Evolutionary conservation across 2,797 vertebrate genomes (phyloP).

Genomic region (Lemur catta): DNA sequence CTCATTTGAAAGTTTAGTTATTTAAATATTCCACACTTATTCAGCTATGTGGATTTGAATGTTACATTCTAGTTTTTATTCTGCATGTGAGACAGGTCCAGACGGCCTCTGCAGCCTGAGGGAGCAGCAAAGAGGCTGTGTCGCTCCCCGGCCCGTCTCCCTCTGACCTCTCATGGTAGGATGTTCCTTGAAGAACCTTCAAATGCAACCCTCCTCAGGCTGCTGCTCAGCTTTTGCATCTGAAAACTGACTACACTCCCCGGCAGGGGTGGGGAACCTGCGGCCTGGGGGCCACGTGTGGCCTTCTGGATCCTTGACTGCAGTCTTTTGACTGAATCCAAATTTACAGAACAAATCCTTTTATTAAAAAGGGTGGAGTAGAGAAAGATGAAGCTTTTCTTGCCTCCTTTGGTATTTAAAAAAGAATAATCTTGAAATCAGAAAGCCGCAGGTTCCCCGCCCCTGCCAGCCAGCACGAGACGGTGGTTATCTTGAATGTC

Average conservation of each 20-base stretch:
- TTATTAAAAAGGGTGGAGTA: no score
- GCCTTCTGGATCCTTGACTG: no score
- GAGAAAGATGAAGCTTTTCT: no score
- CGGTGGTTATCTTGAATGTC: no score
- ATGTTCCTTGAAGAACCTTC: background rate
- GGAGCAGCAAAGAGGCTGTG: background rate
- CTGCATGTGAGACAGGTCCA: no score
- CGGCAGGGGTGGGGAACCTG: no score
- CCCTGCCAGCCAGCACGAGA: background rate
- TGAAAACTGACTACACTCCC: background rate
- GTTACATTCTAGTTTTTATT: background rate
- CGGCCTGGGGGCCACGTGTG: no score
- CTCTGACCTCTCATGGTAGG: accelerated
- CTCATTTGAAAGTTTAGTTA: background rate
- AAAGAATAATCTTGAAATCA: no score
- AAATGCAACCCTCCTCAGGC: background rate
- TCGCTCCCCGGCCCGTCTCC: background rate
- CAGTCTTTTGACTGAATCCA: no score
- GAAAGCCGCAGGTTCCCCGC: no score
- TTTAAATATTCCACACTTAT: background rate
- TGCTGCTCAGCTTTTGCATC: background rate
- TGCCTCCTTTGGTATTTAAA: no score
- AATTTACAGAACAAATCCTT: no score
- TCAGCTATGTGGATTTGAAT: background rate
- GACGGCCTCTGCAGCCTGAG: background rate